phyloP scores from a whole-genome alignment of 2,113 vertebrate genomes.

The Thinocorus orbignyianus region DNA sequence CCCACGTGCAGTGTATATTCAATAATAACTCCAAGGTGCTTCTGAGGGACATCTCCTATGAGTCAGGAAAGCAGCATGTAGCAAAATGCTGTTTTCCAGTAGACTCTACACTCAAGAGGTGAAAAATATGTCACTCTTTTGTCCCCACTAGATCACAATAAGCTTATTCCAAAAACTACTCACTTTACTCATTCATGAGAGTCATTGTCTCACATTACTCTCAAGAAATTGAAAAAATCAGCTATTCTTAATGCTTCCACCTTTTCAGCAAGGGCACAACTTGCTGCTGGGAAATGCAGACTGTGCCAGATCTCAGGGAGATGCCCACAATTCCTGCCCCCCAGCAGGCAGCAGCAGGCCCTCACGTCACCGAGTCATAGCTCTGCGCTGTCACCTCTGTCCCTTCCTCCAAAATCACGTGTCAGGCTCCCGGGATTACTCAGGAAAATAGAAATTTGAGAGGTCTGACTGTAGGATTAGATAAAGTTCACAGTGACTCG shows the following conservation, averaged over 20 bases:
- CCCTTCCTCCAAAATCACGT: not conserved
- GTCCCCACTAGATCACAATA: not conserved
- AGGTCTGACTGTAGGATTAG: not conserved
- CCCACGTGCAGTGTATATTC: not conserved
- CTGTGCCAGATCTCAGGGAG: not conserved
- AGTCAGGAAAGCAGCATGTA: not conserved
- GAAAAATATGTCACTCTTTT: not conserved
- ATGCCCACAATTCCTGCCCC: accelerated
- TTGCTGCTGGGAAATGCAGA: not conserved
- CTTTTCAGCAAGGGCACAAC: not conserved
- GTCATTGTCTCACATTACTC: not conserved
- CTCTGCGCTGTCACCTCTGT: not conserved
- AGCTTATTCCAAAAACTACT: not conserved
- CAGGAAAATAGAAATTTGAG: constrained; percentile 52
- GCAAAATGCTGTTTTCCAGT: not conserved
- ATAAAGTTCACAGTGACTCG: constrained; percentile 48
- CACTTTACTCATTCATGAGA: not conserved
- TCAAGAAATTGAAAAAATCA: not conserved
- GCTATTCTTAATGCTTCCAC: not conserved
- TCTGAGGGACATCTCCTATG: not conserved
- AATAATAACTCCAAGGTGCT: not conserved
- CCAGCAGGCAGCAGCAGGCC: not conserved
- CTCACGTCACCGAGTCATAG: not conserved
- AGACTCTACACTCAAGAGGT: not conserved
- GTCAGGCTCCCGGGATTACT: not conserved